Evolutionary conservation across 2,888 invertebrate genomes (phyloP).

Genomic region (Thereva nobilitata): DNA sequence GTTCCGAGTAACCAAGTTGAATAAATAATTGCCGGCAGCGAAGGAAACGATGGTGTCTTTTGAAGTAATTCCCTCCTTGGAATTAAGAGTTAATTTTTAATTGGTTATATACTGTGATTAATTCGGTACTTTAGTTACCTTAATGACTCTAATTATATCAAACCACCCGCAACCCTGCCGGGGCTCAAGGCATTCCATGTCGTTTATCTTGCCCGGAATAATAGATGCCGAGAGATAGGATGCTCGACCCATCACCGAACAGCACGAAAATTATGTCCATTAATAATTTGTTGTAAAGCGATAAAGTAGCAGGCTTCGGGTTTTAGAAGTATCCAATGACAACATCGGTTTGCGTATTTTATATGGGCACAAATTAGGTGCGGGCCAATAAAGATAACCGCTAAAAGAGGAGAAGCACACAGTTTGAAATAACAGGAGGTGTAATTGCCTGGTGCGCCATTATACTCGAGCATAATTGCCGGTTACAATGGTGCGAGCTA

Average conservation of each 20-base stretch:
- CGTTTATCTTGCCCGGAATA: slow-evolving; percentile 30
- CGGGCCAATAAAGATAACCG: no score
- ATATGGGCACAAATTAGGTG: no score
- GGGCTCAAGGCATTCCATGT: slow-evolving; percentile 10
- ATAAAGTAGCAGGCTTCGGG: background rate
- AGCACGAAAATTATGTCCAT: slow-evolving; percentile 23
- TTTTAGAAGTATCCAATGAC: background rate
- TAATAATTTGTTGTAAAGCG: slow-evolving; percentile 21
- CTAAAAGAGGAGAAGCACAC: no score
- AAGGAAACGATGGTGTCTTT: no score
- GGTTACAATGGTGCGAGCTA: no score
- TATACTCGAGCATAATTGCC: no score
- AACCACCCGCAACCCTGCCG: slow-evolving; percentile 5
- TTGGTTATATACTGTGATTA: slow-evolving; percentile 41
- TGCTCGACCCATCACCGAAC: background rate
- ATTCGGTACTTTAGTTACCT: slow-evolving; percentile 30
- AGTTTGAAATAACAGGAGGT: no score
- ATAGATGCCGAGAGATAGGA: slow-evolving; percentile 9
- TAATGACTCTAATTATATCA: slow-evolving; percentile 34
- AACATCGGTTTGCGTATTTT: no score
- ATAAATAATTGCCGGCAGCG: no score
- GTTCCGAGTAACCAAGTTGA: no score
- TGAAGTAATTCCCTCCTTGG: slow-evolving; percentile 28
- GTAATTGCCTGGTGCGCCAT: no score
- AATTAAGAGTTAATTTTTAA: slow-evolving; percentile 43